Percentiles rank a stretch among this genome's conserved stretches.
These are phyloP conservation scores for Spisula solida DNA, from an alignment of 2,888 invertebrate genomes.

Conservation along the genomic window DNA sequence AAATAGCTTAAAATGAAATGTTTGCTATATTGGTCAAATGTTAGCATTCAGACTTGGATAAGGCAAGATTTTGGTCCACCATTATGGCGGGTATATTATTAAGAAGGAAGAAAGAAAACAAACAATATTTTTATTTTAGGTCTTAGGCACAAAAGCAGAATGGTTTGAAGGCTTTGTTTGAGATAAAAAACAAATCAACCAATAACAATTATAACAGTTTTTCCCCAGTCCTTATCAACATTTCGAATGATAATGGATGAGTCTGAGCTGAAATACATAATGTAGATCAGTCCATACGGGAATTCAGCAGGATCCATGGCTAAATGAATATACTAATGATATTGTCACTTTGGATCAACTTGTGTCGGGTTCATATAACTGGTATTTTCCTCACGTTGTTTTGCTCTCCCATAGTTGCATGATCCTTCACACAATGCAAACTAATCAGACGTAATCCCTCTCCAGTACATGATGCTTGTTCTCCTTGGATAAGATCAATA, in stretches of 20 bases:
- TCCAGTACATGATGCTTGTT: not conserved
- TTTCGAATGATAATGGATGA: not conserved
- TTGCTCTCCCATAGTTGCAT: not conserved
- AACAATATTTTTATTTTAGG: too few species aligned
- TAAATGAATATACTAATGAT: not conserved
- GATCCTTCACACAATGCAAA: not conserved
- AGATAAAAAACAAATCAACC: too few species aligned
- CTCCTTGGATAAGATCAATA: not conserved
- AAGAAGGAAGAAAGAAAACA: too few species aligned
- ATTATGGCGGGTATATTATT: too few species aligned
- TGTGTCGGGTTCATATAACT: not conserved
- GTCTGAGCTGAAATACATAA: not conserved
- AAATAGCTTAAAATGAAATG: too few species aligned
- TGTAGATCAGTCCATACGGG: not conserved
- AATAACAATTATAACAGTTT: too few species aligned
- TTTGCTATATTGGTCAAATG: too few species aligned
- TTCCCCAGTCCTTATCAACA: not conserved
- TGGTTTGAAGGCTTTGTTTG: too few species aligned
- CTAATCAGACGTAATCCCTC: not conserved
- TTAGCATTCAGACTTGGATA: too few species aligned
- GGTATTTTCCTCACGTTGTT: not conserved
- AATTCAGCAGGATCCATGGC: not conserved
- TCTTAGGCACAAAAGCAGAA: too few species aligned
- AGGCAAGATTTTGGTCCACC: too few species aligned
- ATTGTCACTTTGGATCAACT: not conserved